phyloP scores from a whole-genome alignment of 2,113 vertebrate species.

The Paradoxurus hermaphroditus region DNA sequence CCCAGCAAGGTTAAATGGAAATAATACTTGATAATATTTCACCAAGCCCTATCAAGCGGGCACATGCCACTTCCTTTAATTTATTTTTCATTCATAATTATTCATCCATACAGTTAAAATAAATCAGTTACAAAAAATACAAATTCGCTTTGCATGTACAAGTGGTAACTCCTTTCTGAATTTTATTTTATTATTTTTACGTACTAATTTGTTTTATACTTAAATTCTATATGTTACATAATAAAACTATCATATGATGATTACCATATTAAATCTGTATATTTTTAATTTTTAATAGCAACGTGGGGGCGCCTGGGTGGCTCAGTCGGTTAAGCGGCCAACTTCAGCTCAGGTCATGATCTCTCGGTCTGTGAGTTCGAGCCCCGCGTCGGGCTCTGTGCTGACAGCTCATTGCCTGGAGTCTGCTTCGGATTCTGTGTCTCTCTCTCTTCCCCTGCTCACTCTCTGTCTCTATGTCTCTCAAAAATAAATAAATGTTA shows the following conservation, averaged over 20 bases:
- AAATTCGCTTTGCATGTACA: neutral
- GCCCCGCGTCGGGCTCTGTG: no score
- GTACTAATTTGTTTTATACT: neutral
- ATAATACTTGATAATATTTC: neutral
- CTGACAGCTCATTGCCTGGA: no score
- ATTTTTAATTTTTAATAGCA: neutral
- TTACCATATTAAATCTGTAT: neutral
- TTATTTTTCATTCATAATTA: neutral
- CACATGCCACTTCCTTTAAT: neutral
- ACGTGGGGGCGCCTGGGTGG: no score
- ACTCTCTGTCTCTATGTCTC: no score
- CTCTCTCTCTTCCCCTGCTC: no score
- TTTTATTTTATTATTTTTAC: neutral
- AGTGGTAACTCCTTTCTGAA: neutral
- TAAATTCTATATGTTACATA: neutral
- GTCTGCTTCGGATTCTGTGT: no score
- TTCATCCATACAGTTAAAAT: neutral
- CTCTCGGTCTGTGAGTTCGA: no score
- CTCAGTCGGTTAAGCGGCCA: no score
- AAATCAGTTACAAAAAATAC: neutral
- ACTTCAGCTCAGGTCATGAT: no score
- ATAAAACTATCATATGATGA: neutral
- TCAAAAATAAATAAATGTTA: no score
- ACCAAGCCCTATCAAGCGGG: neutral
- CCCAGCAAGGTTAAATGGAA: neutral